These are phyloP conservation scores for Thunnus maccoyii DNA, from an alignment of 2,113 vertebrate species.

Conservation along the genomic window DNA sequence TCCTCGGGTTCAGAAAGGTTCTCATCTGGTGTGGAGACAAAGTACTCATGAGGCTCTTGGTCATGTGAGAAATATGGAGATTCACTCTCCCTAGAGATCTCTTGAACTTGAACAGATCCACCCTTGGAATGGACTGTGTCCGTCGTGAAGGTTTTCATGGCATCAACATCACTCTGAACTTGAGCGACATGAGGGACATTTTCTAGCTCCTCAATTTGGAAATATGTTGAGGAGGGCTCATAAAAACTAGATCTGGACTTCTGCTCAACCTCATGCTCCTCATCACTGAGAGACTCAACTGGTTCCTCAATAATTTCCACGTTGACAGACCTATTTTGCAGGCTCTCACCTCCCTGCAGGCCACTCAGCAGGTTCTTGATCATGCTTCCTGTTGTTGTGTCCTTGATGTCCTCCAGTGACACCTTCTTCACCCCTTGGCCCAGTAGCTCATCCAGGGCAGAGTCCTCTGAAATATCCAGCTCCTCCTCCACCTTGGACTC, in stretches of 20 bases:
- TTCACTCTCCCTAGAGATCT: constrained; percentile 71
- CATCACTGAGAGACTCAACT: constrained; percentile 80
- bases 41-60: constrained; percentile 89
- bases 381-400: constrained; percentile 85
- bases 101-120: constrained; percentile 74
- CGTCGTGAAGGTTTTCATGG: not conserved
- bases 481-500: constrained; percentile 90
- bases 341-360: constrained; percentile 80
- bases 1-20: constrained; percentile 82
- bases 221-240: constrained; percentile 85
- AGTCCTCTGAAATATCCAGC: constrained; percentile 84
- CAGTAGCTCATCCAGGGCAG: constrained; percentile 83
- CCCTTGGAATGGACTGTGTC: constrained; percentile 57
- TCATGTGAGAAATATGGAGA: constrained; percentile 77
- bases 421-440: constrained; percentile 84
- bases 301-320: constrained; percentile 94
- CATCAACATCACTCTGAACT: constrained; percentile 59
- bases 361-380: constrained; percentile 88
- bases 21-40: constrained; percentile 95
- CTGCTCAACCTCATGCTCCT: constrained; percentile 78
- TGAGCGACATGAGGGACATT: constrained; percentile 77
- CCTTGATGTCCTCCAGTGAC: constrained; percentile 84
- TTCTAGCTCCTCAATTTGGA: constrained; percentile 92
- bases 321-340: constrained; percentile 87
- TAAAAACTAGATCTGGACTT: constrained; percentile 57